Conservation (phyloP, 1,140 invertebrate species). For the Berghia stephanieae region DNA sequence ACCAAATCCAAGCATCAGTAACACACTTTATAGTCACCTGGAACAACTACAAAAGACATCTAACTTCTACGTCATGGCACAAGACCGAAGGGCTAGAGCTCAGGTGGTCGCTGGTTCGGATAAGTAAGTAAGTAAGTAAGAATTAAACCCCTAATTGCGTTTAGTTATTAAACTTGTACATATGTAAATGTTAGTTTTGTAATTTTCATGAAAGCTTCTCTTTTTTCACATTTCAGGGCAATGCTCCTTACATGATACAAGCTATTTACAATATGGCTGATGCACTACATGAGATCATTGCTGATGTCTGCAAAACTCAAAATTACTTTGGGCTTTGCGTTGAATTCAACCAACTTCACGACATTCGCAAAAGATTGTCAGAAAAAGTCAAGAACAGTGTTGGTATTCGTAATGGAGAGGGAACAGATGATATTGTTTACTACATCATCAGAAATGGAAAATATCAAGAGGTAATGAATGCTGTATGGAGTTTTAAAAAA, state of each 20-base stretch:
- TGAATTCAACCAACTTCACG: slow-evolving; percentile 36
- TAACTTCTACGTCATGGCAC: too few species aligned
- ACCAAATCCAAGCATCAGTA: too few species aligned
- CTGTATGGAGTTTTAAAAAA: too few species aligned
- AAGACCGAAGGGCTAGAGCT: too few species aligned
- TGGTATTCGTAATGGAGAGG: slow-evolving; percentile 48
- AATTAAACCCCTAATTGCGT: too few species aligned
- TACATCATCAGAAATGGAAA: slow-evolving; percentile 30
- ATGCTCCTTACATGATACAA: slow-evolving; percentile 45
- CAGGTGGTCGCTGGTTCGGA: too few species aligned
- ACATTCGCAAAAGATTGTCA: slow-evolving; percentile 35
- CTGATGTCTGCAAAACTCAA: slow-evolving; percentile 41
- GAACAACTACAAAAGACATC: too few species aligned
- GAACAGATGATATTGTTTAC: slow-evolving; percentile 38
- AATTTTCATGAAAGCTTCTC: neutral
- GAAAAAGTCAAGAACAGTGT: slow-evolving; percentile 42
- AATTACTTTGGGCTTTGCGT: slow-evolving; percentile 49
- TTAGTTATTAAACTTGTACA: too few species aligned
- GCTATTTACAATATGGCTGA: slow-evolving; percentile 45
- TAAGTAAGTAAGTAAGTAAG: too few species aligned
- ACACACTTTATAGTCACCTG: too few species aligned
- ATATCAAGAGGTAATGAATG: too few species aligned
- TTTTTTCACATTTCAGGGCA: slow-evolving; percentile 15
- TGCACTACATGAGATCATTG: slow-evolving; percentile 46
- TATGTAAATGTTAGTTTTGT: too few species aligned